Evolutionary conservation across 2,888 invertebrate species (phyloP).

Genomic region (Sphecodes monilicornis): DNA sequence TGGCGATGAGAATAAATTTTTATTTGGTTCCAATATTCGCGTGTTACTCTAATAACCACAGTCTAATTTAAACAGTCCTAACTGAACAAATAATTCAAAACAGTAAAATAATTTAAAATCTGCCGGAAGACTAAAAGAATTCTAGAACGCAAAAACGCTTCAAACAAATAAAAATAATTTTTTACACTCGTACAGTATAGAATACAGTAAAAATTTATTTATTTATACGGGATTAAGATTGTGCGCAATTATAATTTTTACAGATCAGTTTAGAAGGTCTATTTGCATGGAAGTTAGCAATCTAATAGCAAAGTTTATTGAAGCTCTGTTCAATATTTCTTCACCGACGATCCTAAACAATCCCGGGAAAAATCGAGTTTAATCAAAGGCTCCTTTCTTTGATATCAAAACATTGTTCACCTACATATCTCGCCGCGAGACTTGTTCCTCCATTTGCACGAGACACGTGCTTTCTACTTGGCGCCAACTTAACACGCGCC

Average conservation of each 20-base stretch:
- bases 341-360: not conserved
- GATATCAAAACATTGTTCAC: conserved; percentile 59
- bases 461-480: conserved; percentile 62
- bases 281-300: not conserved
- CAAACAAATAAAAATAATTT: no score
- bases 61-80: not conserved
- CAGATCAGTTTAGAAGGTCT: no score
- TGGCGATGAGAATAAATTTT: not conserved
- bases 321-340: not conserved
- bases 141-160: no score
- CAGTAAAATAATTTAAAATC: not conserved
- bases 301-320: not conserved
- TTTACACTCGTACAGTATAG: not conserved
- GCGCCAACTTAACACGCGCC: conserved; percentile 42
- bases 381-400: not conserved
- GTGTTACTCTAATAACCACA: not conserved
- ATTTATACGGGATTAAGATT: no score
- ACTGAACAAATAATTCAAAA: no score
- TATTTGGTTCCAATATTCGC: not conserved
- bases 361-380: not conserved
- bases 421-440: conserved; percentile 50
- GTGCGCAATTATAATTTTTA: not conserved
- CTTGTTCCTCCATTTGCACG: conserved; percentile 57
- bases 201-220: not conserved
- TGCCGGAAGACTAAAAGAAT: not conserved